Evolutionary conservation across 2,888 invertebrate genomes (phyloP).

Genomic region (Melieria omissa): DNA sequence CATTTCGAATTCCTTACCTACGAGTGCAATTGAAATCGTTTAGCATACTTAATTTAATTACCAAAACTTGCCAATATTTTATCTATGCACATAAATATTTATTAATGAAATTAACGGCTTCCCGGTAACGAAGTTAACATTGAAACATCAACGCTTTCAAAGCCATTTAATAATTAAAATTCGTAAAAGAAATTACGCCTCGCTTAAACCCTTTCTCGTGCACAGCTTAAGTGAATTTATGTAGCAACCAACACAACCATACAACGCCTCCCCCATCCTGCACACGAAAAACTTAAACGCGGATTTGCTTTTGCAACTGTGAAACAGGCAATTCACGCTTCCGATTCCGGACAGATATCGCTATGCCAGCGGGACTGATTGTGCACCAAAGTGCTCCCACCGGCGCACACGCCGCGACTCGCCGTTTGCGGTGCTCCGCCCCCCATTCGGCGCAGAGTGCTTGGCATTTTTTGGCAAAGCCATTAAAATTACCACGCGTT

Average conservation of each 20-base stretch:
- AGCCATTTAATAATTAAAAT: conserved; percentile 60
- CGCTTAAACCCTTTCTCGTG: conserved; percentile 22
- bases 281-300: conserved; percentile 11
- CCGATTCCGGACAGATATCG: conserved; percentile 1
- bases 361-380: neutral
- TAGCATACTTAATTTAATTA: conserved; percentile 31
- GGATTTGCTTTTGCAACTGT: conserved; percentile 1
- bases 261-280: neutral
- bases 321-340: conserved; percentile 1
- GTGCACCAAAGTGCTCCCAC: neutral
- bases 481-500: conserved; percentile 46
- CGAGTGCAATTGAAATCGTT: too few species aligned
- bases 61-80: conserved; percentile 16
- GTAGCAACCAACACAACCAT: neutral
- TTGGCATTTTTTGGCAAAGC: conserved; percentile 45
- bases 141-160: conserved; percentile 51
- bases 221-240: neutral
- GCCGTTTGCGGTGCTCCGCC: neutral
- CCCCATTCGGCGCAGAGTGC: conserved; percentile 18
- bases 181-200: conserved; percentile 42
- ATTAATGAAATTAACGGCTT: conserved; percentile 62
- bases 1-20: too few species aligned
- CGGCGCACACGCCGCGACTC: neutral
- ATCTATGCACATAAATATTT: conserved; percentile 59
- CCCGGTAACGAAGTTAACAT: conserved; percentile 52